Percentiles rank a stretch among this genome's conserved stretches.
These are phyloP conservation scores for Pasiphila rectangulata DNA, from an alignment of 2,888 invertebrate genomes.

Conservation along the genomic window DNA sequence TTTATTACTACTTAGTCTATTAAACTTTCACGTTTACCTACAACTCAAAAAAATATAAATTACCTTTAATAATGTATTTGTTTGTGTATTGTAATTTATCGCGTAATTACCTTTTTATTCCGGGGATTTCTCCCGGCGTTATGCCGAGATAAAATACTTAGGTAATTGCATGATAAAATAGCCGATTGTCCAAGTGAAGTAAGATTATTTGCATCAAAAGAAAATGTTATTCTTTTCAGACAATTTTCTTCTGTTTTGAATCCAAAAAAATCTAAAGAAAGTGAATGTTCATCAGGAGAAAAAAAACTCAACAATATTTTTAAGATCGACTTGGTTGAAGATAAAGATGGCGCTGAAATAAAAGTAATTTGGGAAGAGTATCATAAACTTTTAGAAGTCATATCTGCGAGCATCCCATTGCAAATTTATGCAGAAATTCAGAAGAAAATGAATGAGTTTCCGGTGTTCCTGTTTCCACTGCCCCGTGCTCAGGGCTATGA, in stretches of 20 bases:
- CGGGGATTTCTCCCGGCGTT: too few species aligned
- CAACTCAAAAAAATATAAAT: too few species aligned
- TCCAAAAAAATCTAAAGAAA: slow-evolving; percentile 77
- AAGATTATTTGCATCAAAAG: too few species aligned
- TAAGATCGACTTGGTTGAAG: slow-evolving; percentile 87
- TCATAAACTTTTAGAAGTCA: slow-evolving; percentile 87
- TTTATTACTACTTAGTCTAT: too few species aligned
- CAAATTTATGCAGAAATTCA: slow-evolving; percentile 82
- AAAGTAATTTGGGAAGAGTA: slow-evolving; percentile 89
- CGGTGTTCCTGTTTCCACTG: slow-evolving; percentile 89
- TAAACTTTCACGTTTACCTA: too few species aligned
- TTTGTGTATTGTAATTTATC: too few species aligned
- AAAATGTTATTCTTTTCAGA: slow-evolving; percentile 59
- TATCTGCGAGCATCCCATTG: slow-evolving; percentile 86
- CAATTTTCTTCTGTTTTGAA: slow-evolving; percentile 84
- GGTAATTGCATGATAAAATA: too few species aligned
- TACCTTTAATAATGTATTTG: too few species aligned
- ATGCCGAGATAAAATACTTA: too few species aligned
- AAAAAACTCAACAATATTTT: slow-evolving; percentile 85
- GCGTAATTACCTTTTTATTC: too few species aligned
- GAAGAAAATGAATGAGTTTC: slow-evolving; percentile 79
- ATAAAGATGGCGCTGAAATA: slow-evolving; percentile 87
- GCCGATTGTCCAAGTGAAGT: too few species aligned
- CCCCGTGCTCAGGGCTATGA: slow-evolving; percentile 92
- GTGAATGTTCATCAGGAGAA: slow-evolving; percentile 42